phyloP scores from a whole-genome alignment of 2,888 invertebrate species.

The Xestia ashworthii region DNA sequence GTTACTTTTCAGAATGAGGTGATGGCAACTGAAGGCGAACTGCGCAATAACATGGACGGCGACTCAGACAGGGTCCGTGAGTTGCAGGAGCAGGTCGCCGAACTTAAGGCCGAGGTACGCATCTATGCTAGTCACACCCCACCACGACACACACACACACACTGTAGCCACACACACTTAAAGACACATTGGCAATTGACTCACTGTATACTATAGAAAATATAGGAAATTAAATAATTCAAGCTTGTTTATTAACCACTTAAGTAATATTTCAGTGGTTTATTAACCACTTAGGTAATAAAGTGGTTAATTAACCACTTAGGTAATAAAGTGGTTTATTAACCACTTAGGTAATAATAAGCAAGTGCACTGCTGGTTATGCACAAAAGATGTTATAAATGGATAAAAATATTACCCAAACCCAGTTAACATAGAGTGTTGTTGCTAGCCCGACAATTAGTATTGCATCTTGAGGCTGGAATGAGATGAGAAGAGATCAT shows the following conservation, averaged over 20 bases:
- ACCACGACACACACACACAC: constrained; percentile 1
- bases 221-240: not conserved
- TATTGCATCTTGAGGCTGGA: not conserved
- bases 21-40: constrained; percentile 97
- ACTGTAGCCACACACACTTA: constrained; percentile 12
- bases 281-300: too few relatives aligned
- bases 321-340: too few relatives aligned
- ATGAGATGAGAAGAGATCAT: not conserved
- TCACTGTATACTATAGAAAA: not conserved
- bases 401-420: not conserved
- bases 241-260: not conserved
- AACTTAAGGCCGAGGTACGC: constrained; percentile 97
- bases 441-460: not conserved
- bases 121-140: not conserved
- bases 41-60: constrained; percentile 95
- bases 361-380: not conserved
- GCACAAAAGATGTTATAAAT: not conserved
- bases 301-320: too few relatives aligned
- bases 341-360: not conserved
- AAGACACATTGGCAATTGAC: not conserved
- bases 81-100: constrained; percentile 97
- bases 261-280: not conserved
- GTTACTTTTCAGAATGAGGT: constrained; percentile 95
- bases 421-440: not conserved
- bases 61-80: constrained; percentile 96